Percentiles rank a stretch among this genome's conserved stretches.
Evolutionary conservation across 2,113 vertebrate genomes (phyloP).

Genomic region (Sclerurus mexicanus): DNA sequence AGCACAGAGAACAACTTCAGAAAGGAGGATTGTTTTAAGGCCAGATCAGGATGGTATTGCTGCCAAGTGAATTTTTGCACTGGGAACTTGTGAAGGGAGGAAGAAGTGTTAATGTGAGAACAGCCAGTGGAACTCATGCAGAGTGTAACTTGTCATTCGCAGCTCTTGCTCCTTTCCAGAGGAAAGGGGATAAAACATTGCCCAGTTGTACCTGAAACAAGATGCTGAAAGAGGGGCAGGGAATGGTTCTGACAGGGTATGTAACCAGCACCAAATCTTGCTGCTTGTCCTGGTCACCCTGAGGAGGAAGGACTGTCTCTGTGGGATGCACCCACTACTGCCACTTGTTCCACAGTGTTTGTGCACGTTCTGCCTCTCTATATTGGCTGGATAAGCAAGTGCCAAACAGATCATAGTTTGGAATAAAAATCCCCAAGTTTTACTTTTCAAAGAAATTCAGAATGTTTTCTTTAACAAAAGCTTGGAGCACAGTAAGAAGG

Average conservation of each 20-base stretch:
- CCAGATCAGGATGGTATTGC: not conserved
- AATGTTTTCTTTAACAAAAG: not conserved
- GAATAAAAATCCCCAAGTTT: not conserved
- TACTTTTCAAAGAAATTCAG: not conserved
- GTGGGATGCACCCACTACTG: not conserved
- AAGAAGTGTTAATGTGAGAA: constrained; percentile 26
- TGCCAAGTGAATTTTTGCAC: constrained; percentile 26
- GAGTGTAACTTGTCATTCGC: not conserved
- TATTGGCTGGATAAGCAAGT: not conserved
- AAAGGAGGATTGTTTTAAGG: constrained; percentile 3
- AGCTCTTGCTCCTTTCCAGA: not conserved
- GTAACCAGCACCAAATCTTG: not conserved
- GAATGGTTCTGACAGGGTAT: not conserved
- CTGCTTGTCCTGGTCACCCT: not conserved
- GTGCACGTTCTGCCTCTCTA: fast-evolving
- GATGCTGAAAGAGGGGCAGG: not conserved
- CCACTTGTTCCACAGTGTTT: not conserved
- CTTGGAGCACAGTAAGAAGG: not conserved
- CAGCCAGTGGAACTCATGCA: not conserved
- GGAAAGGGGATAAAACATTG: not conserved
- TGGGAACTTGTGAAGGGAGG: not conserved
- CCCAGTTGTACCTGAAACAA: not conserved
- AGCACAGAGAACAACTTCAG: not conserved
- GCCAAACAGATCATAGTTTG: not conserved
- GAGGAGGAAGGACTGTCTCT: not conserved